These are phyloP conservation scores for Oligia fasciuncula DNA, from an alignment of 2,888 invertebrate species.

Conservation along the genomic window DNA sequence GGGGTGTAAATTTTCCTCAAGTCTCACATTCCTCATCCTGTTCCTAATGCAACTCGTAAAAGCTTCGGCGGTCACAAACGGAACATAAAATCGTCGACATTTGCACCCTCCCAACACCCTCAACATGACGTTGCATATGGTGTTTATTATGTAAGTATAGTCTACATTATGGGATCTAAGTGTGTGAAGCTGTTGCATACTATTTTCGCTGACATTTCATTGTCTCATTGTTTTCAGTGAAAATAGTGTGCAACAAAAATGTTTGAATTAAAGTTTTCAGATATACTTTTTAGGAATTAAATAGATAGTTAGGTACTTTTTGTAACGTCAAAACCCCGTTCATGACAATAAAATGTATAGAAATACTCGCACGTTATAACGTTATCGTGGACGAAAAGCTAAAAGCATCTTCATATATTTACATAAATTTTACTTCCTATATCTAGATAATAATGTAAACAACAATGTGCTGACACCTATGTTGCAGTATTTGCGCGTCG, in stretches of 20 bases:
- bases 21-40: slow-evolving; percentile 47
- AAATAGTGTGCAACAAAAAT: not conserved
- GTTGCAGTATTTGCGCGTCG: not conserved
- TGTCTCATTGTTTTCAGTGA: not conserved
- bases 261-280: not conserved
- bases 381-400: not conserved
- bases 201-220: not conserved
- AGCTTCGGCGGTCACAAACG: slow-evolving; percentile 47
- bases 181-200: not conserved
- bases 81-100: slow-evolving; percentile 53
- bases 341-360: not conserved
- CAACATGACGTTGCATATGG: slow-evolving; percentile 18
- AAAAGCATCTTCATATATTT: not conserved
- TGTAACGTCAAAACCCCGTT: not conserved
- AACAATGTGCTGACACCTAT: not conserved
- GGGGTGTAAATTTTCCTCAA: slow-evolving; percentile 54
- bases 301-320: not conserved
- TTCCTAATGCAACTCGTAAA: slow-evolving; percentile 47
- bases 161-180: not conserved
- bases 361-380: not conserved
- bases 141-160: not conserved
- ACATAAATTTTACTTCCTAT: not conserved
- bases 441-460: not conserved
- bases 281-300: not conserved
- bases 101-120: slow-evolving; percentile 30